Conservation (phyloP, 1,140 invertebrate genomes). For the Drosophila novamexicana region DNA sequence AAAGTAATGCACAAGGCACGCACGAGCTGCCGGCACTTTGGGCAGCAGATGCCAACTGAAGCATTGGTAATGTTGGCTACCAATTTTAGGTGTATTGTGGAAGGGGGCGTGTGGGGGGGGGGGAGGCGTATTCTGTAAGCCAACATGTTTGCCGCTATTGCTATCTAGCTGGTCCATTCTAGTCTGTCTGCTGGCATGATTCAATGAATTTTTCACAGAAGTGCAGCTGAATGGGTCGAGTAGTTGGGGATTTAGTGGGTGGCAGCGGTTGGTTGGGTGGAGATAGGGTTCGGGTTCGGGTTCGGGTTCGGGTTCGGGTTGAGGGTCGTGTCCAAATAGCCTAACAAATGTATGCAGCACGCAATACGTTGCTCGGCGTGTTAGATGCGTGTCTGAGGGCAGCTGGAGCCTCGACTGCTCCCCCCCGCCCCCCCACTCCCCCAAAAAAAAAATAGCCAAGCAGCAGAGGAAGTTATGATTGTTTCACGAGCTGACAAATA, state of each 20-base stretch:
- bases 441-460: conserved; percentile 48
- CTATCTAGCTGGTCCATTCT: conserved; percentile 25
- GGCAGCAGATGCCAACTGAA: background rate
- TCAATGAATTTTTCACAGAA: conserved; percentile 79
- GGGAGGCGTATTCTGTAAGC: conserved; percentile 34
- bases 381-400: conserved; percentile 54
- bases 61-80: background rate
- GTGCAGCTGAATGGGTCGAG: conserved; percentile 15
- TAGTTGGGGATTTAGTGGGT: background rate
- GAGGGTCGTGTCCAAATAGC: conserved; percentile 56
- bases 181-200: conserved; percentile 67
- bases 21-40: conserved; percentile 3
- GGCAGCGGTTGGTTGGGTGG: background rate
- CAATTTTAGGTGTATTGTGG: background rate
- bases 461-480: conserved; percentile 69
- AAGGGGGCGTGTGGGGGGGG: no score
- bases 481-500: conserved; percentile 81
- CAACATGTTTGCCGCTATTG: conserved; percentile 56
- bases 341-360: conserved; percentile 77
- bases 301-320: no score
- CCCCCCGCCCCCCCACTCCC: no score
- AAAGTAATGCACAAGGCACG: conserved; percentile 68
- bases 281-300: background rate
- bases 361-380: conserved; percentile 58
- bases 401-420: background rate